These are phyloP conservation scores for Todus mexicanus DNA, from an alignment of 2,797 vertebrate genomes.

Conservation along the genomic window DNA sequence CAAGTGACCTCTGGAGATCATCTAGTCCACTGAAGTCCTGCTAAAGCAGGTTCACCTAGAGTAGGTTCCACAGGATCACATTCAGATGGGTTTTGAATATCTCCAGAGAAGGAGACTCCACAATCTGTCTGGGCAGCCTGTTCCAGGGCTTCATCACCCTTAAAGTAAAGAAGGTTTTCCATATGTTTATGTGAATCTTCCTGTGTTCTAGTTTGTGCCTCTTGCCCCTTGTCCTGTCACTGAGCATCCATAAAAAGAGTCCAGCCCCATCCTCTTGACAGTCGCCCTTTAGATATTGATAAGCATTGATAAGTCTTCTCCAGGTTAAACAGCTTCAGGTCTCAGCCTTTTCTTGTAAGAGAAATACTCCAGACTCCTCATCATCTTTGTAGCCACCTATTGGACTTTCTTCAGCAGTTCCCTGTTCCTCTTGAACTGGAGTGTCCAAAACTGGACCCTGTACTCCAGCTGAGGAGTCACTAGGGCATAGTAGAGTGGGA, in stretches of 20 bases:
- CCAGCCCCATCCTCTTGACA: neutral
- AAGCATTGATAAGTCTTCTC: neutral
- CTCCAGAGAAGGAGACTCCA: neutral
- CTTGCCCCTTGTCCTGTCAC: neutral
- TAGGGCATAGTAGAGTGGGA: too few species aligned
- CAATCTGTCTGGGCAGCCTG: neutral
- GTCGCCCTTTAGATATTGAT: neutral
- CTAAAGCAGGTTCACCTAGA: neutral
- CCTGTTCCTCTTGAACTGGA: too few species aligned
- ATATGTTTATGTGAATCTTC: neutral
- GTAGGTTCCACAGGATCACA: neutral
- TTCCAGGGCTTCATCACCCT: neutral
- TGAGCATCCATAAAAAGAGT: neutral
- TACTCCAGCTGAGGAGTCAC: too few species aligned
- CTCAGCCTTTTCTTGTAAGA: neutral
- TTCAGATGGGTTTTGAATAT: neutral
- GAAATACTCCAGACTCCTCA: neutral
- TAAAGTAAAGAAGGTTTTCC: neutral
- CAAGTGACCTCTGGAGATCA: neutral
- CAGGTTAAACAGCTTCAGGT: neutral
- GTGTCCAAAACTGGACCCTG: too few species aligned
- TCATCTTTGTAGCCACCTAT: neutral
- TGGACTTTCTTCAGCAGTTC: neutral
- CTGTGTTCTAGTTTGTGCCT: neutral
- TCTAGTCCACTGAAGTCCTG: neutral